Evolutionary conservation across 2,797 vertebrate genomes (phyloP).

Genomic region (Halcyon chelicuti): DNA sequence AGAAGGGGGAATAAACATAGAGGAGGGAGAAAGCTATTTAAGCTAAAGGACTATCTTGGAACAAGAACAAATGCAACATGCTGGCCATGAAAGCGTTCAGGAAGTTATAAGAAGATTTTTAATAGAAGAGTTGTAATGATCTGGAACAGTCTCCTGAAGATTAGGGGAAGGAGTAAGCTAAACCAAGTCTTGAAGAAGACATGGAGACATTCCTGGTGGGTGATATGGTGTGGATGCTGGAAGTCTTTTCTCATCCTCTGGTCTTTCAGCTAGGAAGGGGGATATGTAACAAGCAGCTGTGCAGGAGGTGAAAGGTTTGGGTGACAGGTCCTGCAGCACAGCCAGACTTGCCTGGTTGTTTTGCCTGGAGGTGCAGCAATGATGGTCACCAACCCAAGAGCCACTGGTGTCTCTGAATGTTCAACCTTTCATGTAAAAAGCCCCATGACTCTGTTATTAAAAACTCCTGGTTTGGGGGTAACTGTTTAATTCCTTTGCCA

Average conservation of each 20-base stretch:
- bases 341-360: not conserved
- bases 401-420: not conserved
- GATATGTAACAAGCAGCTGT: not conserved
- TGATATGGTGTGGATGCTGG: not conserved
- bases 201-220: not conserved
- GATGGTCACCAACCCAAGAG: not conserved
- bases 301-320: not conserved
- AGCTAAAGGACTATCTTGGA: slow-evolving; percentile 1
- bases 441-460: not conserved
- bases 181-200: not conserved
- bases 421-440: not conserved
- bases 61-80: slow-evolving; percentile 5
- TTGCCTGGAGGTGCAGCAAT: not conserved
- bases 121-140: not conserved
- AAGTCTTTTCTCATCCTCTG: not conserved
- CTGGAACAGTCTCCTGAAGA: not conserved
- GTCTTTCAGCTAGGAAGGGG: not conserved
- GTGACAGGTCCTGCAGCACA: not conserved
- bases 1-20: not conserved
- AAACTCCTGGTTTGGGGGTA: not conserved
- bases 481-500: not conserved
- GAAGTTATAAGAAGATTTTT: not conserved
- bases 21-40: not conserved
- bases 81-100: not conserved
- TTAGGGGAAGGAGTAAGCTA: not conserved